These are phyloP conservation scores for Acanthisitta chloris DNA, from an alignment of 2,113 vertebrate genomes.

Conservation along the genomic window DNA sequence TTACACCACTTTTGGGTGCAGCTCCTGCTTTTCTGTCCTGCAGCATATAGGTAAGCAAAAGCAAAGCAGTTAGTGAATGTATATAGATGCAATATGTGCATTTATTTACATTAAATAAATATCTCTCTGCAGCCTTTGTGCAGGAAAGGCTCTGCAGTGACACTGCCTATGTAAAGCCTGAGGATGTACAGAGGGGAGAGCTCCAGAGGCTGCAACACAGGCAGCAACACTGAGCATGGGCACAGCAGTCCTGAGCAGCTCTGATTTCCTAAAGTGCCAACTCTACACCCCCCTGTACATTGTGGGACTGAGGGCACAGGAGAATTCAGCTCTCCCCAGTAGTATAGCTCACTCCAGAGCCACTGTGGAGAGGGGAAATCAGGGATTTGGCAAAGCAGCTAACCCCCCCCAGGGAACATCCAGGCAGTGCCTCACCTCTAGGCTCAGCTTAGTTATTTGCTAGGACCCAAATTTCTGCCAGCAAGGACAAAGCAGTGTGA, in stretches of 20 bases:
- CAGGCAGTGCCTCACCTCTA: accelerated
- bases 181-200: accelerated
- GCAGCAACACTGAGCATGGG: neutral
- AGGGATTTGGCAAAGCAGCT: neutral
- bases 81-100: neutral
- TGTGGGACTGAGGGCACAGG: neutral
- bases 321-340: neutral
- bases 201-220: neutral
- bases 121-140: neutral
- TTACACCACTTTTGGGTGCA: neutral
- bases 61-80: neutral
- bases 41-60: neutral
- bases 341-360: neutral
- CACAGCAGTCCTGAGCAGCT: neutral
- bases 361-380: neutral
- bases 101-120: neutral
- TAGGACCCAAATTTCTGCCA: neutral
- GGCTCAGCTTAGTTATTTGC: neutral
- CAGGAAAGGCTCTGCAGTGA: neutral
- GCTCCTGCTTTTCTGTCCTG: neutral
- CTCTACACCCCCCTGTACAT: accelerated
- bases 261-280: neutral
- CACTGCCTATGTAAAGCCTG: neutral
- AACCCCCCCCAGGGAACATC: accelerated
- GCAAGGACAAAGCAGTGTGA: accelerated